phyloP scores from a whole-genome alignment of 2,797 vertebrate genomes.

The Pteropus rufus region DNA sequence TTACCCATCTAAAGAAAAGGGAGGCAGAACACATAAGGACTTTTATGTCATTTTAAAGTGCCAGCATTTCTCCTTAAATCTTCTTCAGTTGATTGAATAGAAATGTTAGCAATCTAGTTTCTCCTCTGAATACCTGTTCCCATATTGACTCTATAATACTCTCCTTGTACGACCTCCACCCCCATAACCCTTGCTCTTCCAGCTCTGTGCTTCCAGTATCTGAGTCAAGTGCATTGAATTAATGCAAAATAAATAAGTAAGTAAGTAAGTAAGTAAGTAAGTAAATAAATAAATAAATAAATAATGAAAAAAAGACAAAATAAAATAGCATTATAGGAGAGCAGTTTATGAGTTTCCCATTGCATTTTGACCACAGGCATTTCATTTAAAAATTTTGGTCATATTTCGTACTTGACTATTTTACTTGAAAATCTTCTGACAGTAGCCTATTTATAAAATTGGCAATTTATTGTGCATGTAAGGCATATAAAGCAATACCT shows the following conservation, averaged over 20 bases:
- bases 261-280: background rate
- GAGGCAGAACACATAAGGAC: background rate
- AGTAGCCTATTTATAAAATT: background rate
- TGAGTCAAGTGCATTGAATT: background rate
- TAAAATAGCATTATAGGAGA: background rate
- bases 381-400: background rate
- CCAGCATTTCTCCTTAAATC: background rate
- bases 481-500: background rate
- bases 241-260: background rate
- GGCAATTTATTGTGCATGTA: background rate
- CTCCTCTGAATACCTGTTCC: background rate
- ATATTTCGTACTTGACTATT: conserved; percentile 10
- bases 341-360: background rate
- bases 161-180: too few species aligned
- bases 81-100: background rate
- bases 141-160: background rate
- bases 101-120: background rate
- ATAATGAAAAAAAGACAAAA: background rate
- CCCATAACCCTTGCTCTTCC: background rate
- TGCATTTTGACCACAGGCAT: background rate
- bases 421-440: background rate
- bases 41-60: background rate
- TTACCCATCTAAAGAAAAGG: background rate
- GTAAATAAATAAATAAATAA: background rate
- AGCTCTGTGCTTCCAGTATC: background rate